Base-by-base conservation (phyloP, 1,140 invertebrate genomes). In the Caenorhabditis latens region DNA sequence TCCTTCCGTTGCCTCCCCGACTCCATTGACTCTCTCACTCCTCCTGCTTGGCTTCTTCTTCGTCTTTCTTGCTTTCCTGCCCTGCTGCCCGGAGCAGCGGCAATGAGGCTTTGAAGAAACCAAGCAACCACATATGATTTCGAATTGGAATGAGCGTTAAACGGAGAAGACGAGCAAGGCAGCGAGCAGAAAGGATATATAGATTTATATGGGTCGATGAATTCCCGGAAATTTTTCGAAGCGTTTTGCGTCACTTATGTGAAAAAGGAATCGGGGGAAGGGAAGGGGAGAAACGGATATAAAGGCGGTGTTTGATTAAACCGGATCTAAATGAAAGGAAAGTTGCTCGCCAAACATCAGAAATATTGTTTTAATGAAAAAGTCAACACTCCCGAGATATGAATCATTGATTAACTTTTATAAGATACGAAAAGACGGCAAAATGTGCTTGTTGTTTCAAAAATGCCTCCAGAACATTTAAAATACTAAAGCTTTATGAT, bases 71-170 rank as follows among this genome's bases (percentile, higher is more conserved):
- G 32, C n/a, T 7, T 21, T 71, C 19, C 43, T n/a, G 6, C 42
- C 11, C 16, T n/a, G 67, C 8, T 48, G 0, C 4, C 19, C 2
- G 14, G 14, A 71, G 65, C 16, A 71, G 42, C 0, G 11, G 57
- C 57, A 58, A 58, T 3, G 8, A 58, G 14, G 2, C 57, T 14
- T n/a, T 42, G 21, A 53, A 83, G 53, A 7, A 57, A 55, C 48
- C 48, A 83, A 32, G 79, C 79, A 32, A 57, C 53, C 53, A 14
- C 79, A 83, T 53, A 53, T 24, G 21, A 83, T 83, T 57, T 57
- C 48, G 14, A 43, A 43, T 71, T 32, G 67, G 32, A 79, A 24
- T 50, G 40, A 4, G 46, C 16, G 14, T 48, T 9, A 84, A 84
- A 19, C n/a, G 19, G 19, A 43, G 21, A 79, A 43, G 48, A 21